Percentiles rank a stretch among this genome's conserved stretches.
Evolutionary conservation across 2,888 invertebrate species (phyloP).

Genomic region (Oasisia sp.): DNA sequence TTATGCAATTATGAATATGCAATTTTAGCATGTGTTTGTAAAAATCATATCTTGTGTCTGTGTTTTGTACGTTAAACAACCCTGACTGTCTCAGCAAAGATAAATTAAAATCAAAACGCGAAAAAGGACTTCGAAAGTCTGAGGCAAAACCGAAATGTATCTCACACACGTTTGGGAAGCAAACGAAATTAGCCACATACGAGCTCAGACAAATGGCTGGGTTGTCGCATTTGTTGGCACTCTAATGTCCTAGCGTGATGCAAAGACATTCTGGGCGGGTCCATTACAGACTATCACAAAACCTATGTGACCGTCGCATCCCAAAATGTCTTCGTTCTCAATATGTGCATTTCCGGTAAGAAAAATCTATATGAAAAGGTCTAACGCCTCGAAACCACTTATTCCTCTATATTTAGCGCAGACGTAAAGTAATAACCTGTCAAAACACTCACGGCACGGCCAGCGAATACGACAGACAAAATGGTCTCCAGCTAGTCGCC

Average conservation of each 20-base stretch:
- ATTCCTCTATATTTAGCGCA: not conserved
- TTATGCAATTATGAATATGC: no score
- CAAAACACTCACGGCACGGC: not conserved
- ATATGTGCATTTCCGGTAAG: slow-evolving; percentile 3
- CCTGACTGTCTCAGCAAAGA: no score
- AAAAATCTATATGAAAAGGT: not conserved
- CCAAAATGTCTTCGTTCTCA: not conserved
- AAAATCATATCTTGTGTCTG: no score
- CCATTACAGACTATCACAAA: not conserved
- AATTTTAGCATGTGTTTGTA: no score
- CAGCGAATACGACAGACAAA: not conserved
- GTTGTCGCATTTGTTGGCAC: not conserved
- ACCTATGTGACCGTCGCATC: not conserved
- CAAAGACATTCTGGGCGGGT: not conserved
- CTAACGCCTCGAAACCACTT: not conserved
- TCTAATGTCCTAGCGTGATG: not conserved
- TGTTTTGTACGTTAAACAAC: no score
- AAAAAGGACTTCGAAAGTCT: no score
- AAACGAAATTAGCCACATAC: not conserved
- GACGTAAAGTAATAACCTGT: not conserved
- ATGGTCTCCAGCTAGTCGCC: not conserved
- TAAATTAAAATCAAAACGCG: no score
- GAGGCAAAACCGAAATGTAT: no score
- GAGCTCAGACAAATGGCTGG: not conserved
- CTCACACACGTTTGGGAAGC: not conserved